phyloP scores from a whole-genome alignment of 2,113 vertebrate genomes.

The Embiotoca jacksoni region DNA sequence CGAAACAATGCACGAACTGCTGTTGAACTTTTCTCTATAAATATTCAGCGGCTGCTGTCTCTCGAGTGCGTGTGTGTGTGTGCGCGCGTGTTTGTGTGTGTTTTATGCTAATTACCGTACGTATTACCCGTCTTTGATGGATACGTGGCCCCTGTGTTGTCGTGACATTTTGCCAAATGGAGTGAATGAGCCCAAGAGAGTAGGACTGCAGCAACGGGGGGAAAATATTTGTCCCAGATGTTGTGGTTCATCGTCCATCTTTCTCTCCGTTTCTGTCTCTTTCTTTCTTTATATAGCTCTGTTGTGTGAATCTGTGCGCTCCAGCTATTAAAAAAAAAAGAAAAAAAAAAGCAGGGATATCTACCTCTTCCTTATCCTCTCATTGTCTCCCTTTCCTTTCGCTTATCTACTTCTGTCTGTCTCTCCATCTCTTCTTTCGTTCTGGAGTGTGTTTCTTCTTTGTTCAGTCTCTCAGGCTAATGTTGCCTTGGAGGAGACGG shows the following conservation, averaged over 20 bases:
- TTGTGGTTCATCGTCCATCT: constrained; percentile 38
- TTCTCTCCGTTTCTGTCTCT: background rate
- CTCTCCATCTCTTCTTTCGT: background rate
- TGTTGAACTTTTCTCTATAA: constrained; percentile 58
- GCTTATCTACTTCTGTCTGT: constrained; percentile 22
- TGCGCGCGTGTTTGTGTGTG: constrained; percentile 29
- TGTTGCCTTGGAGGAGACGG: constrained; percentile 52
- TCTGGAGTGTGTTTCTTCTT: constrained; percentile 46
- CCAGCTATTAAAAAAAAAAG: background rate
- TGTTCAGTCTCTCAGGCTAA: constrained; percentile 54
- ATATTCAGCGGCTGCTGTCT: constrained; percentile 49
- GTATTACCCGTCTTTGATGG: constrained; percentile 56
- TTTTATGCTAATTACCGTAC: constrained; percentile 59
- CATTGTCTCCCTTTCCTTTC: constrained; percentile 28
- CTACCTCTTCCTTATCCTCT: constrained; percentile 32
- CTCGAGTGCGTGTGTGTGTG: background rate
- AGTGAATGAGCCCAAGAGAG: constrained; percentile 51
- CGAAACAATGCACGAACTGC: constrained; percentile 58
- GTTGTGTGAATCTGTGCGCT: constrained; percentile 4
- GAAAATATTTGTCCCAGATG: constrained; percentile 44
- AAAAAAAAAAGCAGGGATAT: background rate
- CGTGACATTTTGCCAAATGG: constrained; percentile 51
- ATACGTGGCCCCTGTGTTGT: constrained; percentile 42
- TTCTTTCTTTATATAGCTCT: constrained; percentile 5
- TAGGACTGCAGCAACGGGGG: background rate